These are phyloP conservation scores for Lithobates pipiens DNA, from an alignment of 2,797 vertebrate species.

Conservation along the genomic window DNA sequence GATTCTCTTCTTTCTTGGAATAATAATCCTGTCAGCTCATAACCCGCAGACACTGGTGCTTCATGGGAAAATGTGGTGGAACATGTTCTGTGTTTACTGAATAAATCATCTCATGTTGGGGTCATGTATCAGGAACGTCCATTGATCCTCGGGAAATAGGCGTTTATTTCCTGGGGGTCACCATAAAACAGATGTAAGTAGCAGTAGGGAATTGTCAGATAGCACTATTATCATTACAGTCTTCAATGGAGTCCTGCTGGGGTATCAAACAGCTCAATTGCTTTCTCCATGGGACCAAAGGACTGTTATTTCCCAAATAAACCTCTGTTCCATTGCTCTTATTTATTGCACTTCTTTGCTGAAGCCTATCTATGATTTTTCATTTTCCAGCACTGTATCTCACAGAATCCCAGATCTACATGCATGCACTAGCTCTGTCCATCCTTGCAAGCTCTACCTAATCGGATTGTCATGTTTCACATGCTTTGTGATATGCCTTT, in stretches of 20 bases:
- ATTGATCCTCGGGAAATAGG: not conserved
- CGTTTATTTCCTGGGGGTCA: not conserved
- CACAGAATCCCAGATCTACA: not conserved
- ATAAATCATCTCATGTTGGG: not conserved
- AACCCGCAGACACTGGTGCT: not conserved
- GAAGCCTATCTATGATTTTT: not conserved
- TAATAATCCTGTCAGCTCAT: not conserved
- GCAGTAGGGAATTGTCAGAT: not conserved
- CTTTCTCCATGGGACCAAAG: not conserved
- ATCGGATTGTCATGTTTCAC: no score
- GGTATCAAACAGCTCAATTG: constrained; percentile 14
- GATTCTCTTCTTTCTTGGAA: not conserved
- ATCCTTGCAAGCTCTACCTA: not conserved
- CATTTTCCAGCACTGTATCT: not conserved
- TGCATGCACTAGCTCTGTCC: not conserved
- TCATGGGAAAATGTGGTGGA: not conserved
- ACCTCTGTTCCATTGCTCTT: not conserved
- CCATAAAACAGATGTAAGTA: constrained; percentile 23
- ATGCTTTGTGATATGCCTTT: no score
- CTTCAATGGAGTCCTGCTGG: not conserved
- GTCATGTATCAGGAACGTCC: not conserved
- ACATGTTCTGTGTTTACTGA: not conserved
- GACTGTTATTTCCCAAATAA: not conserved
- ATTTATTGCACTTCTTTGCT: not conserved
- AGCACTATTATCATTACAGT: constrained; percentile 11